phyloP scores from a whole-genome alignment of 2,888 invertebrate species.

The Hoplodrina blanda region DNA sequence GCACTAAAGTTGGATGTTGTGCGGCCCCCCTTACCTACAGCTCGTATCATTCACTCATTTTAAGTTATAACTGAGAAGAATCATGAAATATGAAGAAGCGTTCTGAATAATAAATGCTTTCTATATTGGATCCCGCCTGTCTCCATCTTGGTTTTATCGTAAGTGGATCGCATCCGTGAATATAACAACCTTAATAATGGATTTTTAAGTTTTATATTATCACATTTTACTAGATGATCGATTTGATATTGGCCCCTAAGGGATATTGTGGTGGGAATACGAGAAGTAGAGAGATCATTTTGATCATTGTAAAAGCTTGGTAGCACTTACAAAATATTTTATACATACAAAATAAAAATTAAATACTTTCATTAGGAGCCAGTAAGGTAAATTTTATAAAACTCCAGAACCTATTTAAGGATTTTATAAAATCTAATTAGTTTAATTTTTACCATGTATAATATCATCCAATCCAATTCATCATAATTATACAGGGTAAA shows the following conservation, averaged over 20 bases:
- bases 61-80: constrained; percentile 72
- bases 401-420: too few relatives aligned
- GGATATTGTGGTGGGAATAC: constrained; percentile 37
- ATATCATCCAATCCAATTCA: too few relatives aligned
- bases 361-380: not conserved
- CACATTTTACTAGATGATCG: constrained; percentile 73
- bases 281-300: constrained; percentile 23
- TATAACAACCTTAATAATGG: constrained; percentile 68
- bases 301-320: constrained; percentile 4
- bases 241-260: constrained; percentile 57
- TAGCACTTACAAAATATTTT: constrained; percentile 17
- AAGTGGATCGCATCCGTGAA: constrained; percentile 70
- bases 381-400: too few relatives aligned
- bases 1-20: constrained; percentile 4
- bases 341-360: not conserved
- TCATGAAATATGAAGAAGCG: constrained; percentile 71
- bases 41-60: constrained; percentile 72
- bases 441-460: too few relatives aligned
- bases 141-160: constrained; percentile 71
- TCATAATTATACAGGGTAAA: too few relatives aligned
- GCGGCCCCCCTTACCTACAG: constrained; percentile 23
- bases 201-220: constrained; percentile 74
- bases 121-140: constrained; percentile 76
- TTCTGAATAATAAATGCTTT: constrained; percentile 81
- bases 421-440: too few relatives aligned